Base-by-base conservation (phyloP, 2,888 invertebrate species). In the Arctia plantaginis region DNA sequence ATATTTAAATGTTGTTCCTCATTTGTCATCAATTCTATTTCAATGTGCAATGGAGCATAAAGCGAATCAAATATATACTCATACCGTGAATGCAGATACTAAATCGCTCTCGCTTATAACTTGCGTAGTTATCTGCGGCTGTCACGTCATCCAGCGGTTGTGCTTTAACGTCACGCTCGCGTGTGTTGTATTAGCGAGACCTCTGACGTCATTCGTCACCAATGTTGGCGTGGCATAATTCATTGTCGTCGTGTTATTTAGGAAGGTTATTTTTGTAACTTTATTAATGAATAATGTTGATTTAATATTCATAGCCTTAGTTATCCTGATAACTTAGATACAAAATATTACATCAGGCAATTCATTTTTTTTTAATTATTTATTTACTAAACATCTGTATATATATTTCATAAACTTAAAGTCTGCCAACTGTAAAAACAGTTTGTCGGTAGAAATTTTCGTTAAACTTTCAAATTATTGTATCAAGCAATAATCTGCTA, bases 181-280 rank as follows among this genome's bases (percentile, higher is more conserved):
- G 67, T 71, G 59, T 51, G 73, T 70, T 73, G 76, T 75, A 78
- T 72, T 83, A 83, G 80, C 77, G 79, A 80, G 66, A 73, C 75
- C 33, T 81, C 73, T 79, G 79, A 80, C 80, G 82, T 82, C 62
- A 66, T 69, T 73, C 70, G 66, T 67, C 64, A 67, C 51, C 47
- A 66, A 62, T 33, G 69, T 39, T 30, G 47, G 23, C 64, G 64
- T 67, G 68, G 0, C 59, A 66, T 70, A 66, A 72, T 69, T 72
- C 67, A 73, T 73, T 73, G 65, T 55, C 66, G 44, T 35, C 23
- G 51, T 71, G 65, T 75, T 68, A 64, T 44, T 30, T 33, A 39
- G 51, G 55, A 10, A 39, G 41, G 6, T 68, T 47, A 67, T 71
- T 71, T 74, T 71, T 64, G 68, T 35, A 2, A 47, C 6, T 18